Evolutionary conservation across 2,797 vertebrate species (phyloP).

Genomic region (Gephyroberyx darwinii): DNA sequence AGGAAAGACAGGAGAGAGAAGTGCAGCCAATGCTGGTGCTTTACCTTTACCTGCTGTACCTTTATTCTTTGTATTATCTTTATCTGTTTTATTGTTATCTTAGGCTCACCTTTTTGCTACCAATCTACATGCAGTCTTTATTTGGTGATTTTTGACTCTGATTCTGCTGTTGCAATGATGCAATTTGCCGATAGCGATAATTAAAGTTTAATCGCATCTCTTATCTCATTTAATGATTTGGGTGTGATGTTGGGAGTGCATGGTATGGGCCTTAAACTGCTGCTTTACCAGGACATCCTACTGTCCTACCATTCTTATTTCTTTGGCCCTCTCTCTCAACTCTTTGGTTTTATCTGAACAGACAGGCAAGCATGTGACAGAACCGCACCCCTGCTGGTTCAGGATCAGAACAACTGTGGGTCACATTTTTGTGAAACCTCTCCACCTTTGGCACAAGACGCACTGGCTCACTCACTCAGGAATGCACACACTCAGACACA

Average conservation of each 20-base stretch:
- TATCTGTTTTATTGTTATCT: too few relatives aligned
- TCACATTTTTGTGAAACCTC: constrained; percentile 53
- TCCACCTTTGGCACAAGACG: constrained; percentile 37
- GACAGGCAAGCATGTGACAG: constrained; percentile 62
- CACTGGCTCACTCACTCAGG: constrained; percentile 25
- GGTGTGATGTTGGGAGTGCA: constrained; percentile 16
- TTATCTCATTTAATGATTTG: constrained; percentile 16
- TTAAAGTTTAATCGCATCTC: neutral
- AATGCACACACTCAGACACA: constrained; percentile 3
- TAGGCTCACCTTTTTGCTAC: neutral
- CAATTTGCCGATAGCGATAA: neutral
- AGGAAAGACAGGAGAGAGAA: neutral
- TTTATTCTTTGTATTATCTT: too few relatives aligned
- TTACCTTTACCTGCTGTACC: too few relatives aligned
- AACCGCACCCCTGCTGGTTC: constrained; percentile 38
- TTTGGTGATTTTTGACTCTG: neutral
- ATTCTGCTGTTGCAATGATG: neutral
- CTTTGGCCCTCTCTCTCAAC: constrained; percentile 13
- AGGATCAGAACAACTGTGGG: constrained; percentile 30
- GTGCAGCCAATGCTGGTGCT: too few relatives aligned
- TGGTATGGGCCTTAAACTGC: constrained; percentile 20
- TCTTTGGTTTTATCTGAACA: constrained; percentile 50
- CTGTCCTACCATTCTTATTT: constrained; percentile 27
- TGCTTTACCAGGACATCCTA: constrained; percentile 27
- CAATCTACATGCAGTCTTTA: neutral